phyloP scores from a whole-genome alignment of 2,113 vertebrate species.

The Triplophysa tibetana region DNA sequence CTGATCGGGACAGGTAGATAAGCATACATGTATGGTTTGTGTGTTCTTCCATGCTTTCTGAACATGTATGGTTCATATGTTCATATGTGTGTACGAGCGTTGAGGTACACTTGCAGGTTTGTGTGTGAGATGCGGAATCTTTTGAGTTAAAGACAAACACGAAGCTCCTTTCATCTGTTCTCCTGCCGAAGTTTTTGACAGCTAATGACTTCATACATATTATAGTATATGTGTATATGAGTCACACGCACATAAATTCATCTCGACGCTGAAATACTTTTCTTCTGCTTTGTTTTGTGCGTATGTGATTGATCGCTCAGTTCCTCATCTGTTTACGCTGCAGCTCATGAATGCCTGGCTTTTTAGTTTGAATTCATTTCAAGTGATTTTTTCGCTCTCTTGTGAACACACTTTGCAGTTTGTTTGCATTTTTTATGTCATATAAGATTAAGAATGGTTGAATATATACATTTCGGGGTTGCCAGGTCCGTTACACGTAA shows the following conservation, averaged over 20 bases:
- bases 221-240: background rate
- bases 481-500: too few species aligned
- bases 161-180: conserved; percentile 22
- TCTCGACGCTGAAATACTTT: background rate
- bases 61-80: background rate
- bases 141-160: background rate
- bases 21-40: background rate
- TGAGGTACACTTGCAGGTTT: conserved; percentile 8
- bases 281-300: background rate
- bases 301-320: conserved; percentile 11
- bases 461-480: too few species aligned
- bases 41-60: conserved; percentile 7
- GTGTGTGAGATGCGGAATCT: background rate
- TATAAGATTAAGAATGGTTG: too few species aligned
- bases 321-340: background rate
- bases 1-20: background rate
- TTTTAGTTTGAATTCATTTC: too few species aligned
- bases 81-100: background rate
- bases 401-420: too few species aligned
- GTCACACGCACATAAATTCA: conserved; percentile 25
- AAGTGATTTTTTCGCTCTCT: too few species aligned
- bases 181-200: conserved; percentile 25
- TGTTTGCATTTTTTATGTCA: too few species aligned
- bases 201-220: conserved; percentile 35
- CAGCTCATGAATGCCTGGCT: too few species aligned